Percentiles rank a stretch among this genome's conserved stretches.
phyloP scores from a whole-genome alignment of 2,797 vertebrate species.

The Pseudochirops corinnae region DNA sequence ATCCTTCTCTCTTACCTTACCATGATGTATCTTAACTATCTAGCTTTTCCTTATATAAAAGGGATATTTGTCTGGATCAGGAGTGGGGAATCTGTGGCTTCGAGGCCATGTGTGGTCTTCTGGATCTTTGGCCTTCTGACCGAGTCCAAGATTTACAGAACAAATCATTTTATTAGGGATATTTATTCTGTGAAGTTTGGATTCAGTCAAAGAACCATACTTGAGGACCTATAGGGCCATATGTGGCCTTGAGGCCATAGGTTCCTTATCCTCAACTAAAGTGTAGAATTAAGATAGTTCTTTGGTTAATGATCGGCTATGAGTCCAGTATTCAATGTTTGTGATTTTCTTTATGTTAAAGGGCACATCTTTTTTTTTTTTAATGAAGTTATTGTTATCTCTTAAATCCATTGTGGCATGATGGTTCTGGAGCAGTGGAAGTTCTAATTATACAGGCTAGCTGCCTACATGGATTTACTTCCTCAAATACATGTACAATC shows the following conservation, averaged over 20 bases:
- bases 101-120: no score
- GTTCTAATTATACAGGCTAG: neutral
- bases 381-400: neutral
- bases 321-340: neutral
- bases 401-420: neutral
- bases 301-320: neutral
- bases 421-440: neutral
- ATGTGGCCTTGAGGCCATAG: no score
- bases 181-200: no score
- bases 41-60: neutral
- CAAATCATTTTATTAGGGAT: no score
- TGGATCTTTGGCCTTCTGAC: no score
- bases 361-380: neutral
- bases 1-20: slow-evolving; percentile 8
- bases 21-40: neutral
- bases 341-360: neutral
- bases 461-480: neutral
- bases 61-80: neutral
- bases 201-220: no score
- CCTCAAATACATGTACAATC: neutral
- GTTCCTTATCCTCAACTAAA: neutral
- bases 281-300: slow-evolving; percentile 10
- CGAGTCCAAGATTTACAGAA: no score
- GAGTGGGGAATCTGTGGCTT: no score
- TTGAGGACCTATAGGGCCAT: no score